phyloP scores from a whole-genome alignment of 2,113 vertebrate species.

The Oplegnathus fasciatus region DNA sequence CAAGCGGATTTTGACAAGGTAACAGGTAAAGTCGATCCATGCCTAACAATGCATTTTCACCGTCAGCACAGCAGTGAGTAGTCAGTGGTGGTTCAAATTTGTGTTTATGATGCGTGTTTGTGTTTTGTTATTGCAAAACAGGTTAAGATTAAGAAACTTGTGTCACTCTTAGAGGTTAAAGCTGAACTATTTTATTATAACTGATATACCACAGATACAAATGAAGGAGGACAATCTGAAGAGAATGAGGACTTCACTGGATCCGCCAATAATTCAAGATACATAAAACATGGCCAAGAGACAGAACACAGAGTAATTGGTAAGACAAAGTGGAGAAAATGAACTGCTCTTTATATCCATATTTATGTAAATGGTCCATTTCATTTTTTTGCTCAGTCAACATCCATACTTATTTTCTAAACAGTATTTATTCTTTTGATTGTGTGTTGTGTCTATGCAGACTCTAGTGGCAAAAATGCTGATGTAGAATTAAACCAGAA shows the following conservation, averaged over 20 bases:
- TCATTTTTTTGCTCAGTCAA: neutral
- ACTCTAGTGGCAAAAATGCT: neutral
- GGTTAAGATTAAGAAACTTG: too few species aligned
- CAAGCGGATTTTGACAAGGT: constrained; percentile 40
- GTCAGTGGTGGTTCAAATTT: neutral
- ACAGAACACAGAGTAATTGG: constrained; percentile 1
- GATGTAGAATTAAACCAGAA: constrained; percentile 15
- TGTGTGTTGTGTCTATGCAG: constrained; percentile 35
- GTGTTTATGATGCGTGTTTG: neutral
- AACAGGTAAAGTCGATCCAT: constrained; percentile 62
- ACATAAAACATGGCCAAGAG: neutral
- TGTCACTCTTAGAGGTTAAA: neutral
- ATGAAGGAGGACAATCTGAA: constrained; percentile 13
- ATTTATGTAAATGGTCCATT: neutral
- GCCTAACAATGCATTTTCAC: constrained; percentile 22
- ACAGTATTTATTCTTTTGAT: neutral
- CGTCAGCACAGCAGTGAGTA: constrained; percentile 4
- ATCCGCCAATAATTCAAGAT: neutral
- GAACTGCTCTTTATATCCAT: neutral
- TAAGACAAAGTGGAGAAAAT: constrained; percentile 18
- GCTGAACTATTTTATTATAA: neutral
- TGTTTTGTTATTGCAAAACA: neutral
- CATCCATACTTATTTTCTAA: neutral
- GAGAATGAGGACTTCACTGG: constrained; percentile 8
- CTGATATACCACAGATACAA: constrained; percentile 18